phyloP scores from a whole-genome alignment of 2,113 vertebrate species.

The Falcunculus frontatus region DNA sequence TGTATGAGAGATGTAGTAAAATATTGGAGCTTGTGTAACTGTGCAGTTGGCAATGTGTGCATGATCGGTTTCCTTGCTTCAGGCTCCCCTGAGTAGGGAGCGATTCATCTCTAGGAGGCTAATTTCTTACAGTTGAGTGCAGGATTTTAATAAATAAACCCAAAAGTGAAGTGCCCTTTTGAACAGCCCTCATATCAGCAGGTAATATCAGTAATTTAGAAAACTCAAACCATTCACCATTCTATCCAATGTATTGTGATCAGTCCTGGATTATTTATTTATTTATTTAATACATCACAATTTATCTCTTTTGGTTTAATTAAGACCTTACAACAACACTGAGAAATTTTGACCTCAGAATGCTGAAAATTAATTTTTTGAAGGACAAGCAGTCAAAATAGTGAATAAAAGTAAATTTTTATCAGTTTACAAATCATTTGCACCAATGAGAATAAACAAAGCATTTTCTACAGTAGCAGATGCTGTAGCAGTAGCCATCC shows the following conservation, averaged over 20 bases:
- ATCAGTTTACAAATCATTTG: conserved; percentile 15
- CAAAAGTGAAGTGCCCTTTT: conserved; percentile 80
- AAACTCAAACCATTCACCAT: conserved; percentile 67
- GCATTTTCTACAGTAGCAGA: neutral
- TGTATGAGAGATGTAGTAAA: neutral
- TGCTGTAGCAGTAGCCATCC: neutral
- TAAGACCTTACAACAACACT: conserved; percentile 54
- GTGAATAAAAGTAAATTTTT: conserved; percentile 5
- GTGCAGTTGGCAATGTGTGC: conserved; percentile 13
- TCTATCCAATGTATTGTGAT: conserved; percentile 67
- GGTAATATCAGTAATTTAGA: conserved; percentile 77
- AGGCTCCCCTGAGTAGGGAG: conserved; percentile 60
- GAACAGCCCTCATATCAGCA: conserved; percentile 80
- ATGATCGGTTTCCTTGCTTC: conserved; percentile 27
- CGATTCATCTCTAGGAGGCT: conserved; percentile 80
- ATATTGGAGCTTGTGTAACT: neutral
- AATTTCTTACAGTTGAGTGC: conserved; percentile 79
- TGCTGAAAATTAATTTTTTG: conserved; percentile 33
- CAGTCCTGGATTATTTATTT: conserved; percentile 38
- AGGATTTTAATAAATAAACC: conserved; percentile 82
- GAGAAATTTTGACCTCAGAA: conserved; percentile 60
- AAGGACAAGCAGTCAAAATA: conserved; percentile 35
- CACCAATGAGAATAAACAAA: neutral
- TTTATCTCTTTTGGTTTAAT: conserved; percentile 71
- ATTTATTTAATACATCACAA: conserved; percentile 57